Evolutionary conservation across 2,113 vertebrate species (phyloP).

Genomic region (Aphyosemion australe): DNA sequence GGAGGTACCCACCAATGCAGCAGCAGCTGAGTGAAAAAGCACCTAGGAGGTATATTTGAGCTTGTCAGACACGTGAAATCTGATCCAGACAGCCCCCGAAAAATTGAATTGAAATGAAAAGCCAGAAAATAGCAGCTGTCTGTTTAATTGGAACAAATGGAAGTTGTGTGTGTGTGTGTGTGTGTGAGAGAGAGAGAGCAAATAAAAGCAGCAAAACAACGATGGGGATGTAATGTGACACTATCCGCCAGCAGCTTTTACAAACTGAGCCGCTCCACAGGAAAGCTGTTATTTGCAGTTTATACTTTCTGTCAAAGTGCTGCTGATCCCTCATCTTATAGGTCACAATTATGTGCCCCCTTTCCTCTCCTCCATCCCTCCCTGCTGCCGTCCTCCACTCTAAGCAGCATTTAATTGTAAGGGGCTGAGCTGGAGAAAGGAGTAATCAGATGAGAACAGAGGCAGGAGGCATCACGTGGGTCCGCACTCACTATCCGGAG

Average conservation of each 20-base stretch:
- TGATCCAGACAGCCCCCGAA: constrained; percentile 48
- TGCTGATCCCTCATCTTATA: constrained; percentile 60
- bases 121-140: constrained; percentile 66
- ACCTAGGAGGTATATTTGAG: constrained; percentile 66
- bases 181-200: constrained; percentile 18
- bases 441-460: constrained; percentile 78
- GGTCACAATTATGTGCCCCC: constrained; percentile 63
- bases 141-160: constrained; percentile 72
- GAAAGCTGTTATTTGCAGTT: constrained; percentile 59
- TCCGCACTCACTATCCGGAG: constrained; percentile 58
- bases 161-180: constrained; percentile 36
- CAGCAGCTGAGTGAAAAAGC: constrained; percentile 54
- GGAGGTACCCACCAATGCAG: constrained; percentile 57
- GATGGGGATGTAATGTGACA: constrained; percentile 54
- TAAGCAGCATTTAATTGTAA: constrained; percentile 79
- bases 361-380: constrained; percentile 41
- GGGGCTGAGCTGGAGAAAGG: constrained; percentile 69
- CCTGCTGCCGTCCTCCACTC: constrained; percentile 61
- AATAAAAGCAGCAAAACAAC: constrained; percentile 52
- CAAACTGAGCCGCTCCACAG: constrained; percentile 35
- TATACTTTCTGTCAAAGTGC: constrained; percentile 63
- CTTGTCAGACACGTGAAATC: constrained; percentile 65
- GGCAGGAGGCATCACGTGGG: constrained; percentile 62
- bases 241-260: constrained; percentile 64
- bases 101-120: constrained; percentile 38